phyloP scores from a whole-genome alignment of 2,888 invertebrate genomes.

The Sepioteuthis lessoniana region DNA sequence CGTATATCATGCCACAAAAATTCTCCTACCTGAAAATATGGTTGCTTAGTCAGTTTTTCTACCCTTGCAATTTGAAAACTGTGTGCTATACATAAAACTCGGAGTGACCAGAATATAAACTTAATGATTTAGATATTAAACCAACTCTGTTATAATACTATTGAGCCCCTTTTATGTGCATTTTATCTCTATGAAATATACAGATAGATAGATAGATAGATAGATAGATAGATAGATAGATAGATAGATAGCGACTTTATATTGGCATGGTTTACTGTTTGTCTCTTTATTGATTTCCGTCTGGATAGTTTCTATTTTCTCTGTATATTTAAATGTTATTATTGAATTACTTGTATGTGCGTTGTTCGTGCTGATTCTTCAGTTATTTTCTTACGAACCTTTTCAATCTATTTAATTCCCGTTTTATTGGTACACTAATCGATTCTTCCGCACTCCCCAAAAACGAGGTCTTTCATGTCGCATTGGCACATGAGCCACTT shows the following conservation, averaged over 20 bases:
- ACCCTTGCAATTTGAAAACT: too few relatives aligned
- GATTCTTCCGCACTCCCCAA: not conserved
- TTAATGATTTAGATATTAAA: too few relatives aligned
- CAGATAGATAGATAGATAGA: too few relatives aligned
- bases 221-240: not conserved
- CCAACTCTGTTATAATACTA: too few relatives aligned
- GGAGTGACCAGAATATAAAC: too few relatives aligned
- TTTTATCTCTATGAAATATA: too few relatives aligned
- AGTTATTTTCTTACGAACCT: not conserved
- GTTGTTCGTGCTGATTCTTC: not conserved
- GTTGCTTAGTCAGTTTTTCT: too few relatives aligned
- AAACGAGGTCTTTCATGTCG: not conserved
- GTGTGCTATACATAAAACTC: too few relatives aligned
- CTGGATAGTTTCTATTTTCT: not conserved
- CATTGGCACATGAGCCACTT: constrained; percentile 2
- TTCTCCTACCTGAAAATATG: too few relatives aligned
- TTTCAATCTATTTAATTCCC: not conserved
- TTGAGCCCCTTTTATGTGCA: too few relatives aligned
- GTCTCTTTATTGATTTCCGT: not conserved
- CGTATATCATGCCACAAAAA: too few relatives aligned
- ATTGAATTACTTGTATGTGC: not conserved
- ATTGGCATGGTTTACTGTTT: too few relatives aligned
- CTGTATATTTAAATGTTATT: not conserved
- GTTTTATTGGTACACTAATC: not conserved
- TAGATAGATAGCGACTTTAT: not conserved